phyloP scores from a whole-genome alignment of 2,888 invertebrate species.

The Orgyia antiqua region DNA sequence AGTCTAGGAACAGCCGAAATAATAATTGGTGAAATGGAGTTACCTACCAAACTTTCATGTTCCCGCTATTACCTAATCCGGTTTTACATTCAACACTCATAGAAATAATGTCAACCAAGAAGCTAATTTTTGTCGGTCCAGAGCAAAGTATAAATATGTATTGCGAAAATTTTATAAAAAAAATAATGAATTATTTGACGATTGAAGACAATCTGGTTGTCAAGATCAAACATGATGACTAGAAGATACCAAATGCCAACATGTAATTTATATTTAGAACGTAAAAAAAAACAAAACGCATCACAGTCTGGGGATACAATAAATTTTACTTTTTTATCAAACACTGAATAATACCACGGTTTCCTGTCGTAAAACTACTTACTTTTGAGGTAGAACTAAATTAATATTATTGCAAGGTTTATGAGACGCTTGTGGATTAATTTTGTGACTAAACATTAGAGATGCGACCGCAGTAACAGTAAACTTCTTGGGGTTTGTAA shows the following conservation, averaged over 20 bases:
- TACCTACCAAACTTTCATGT: too few relatives aligned
- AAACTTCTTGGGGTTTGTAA: conserved; percentile 2
- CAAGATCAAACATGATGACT: conserved; percentile 1
- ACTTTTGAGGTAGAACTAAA: too few relatives aligned
- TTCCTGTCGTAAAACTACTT: conserved; percentile 19
- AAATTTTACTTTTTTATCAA: conserved; percentile 12
- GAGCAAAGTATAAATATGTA: too few relatives aligned
- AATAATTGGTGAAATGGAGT: too few relatives aligned
- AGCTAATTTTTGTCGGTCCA: too few relatives aligned
- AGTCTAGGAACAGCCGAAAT: too few relatives aligned
- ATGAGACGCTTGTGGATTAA: conserved; percentile 8
- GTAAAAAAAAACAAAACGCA: conserved; percentile 3
- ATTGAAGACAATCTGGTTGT: conserved; percentile 1
- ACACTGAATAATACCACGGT: conserved; percentile 7
- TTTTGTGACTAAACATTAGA: conserved; percentile 5
- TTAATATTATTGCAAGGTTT: background rate
- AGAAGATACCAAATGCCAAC: background rate
- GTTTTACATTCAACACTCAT: too few relatives aligned
- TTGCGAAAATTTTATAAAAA: too few relatives aligned
- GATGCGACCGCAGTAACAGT: conserved; percentile 2
- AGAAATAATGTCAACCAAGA: too few relatives aligned
- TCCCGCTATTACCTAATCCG: too few relatives aligned
- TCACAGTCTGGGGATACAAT: background rate
- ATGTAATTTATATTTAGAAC: conserved; percentile 12
- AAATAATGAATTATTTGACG: background rate